Evolutionary conservation across 2,113 vertebrate genomes (phyloP).

Genomic region (Panurus biarmicus): DNA sequence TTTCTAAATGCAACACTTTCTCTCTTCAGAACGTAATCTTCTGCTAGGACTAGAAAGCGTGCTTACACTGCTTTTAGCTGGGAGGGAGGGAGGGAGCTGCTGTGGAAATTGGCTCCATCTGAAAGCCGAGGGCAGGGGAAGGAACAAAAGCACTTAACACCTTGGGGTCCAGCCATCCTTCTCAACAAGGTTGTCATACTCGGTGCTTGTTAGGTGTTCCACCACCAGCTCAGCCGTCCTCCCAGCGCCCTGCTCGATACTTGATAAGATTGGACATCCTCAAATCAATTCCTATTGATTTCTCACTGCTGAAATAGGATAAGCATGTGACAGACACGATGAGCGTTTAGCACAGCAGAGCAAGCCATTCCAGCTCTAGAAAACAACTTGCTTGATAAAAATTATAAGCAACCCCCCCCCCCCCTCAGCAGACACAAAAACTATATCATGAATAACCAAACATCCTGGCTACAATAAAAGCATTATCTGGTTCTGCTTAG

Average conservation of each 20-base stretch:
- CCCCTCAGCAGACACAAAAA: not conserved
- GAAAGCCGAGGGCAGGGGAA: not conserved
- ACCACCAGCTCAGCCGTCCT: slow-evolving; percentile 36
- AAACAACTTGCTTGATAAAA: not conserved
- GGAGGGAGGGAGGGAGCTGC: not conserved
- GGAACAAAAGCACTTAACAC: slow-evolving; percentile 11
- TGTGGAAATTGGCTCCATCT: slow-evolving; percentile 2
- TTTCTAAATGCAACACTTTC: slow-evolving; percentile 61
- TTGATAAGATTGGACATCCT: slow-evolving; percentile 70
- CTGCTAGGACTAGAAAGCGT: slow-evolving; percentile 13
- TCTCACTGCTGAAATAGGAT: slow-evolving; percentile 54
- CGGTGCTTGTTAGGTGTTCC: not conserved
- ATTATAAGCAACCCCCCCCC: not conserved
- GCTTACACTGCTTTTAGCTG: slow-evolving; percentile 8
- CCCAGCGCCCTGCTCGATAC: not conserved
- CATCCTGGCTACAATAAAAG: not conserved
- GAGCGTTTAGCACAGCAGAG: slow-evolving; percentile 29
- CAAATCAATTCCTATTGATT: slow-evolving; percentile 72
- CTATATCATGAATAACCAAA: not conserved
- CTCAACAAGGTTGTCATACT: slow-evolving; percentile 18
- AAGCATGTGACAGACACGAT: slow-evolving; percentile 50
- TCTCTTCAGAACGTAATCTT: slow-evolving; percentile 8
- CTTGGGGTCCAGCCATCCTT: not conserved
- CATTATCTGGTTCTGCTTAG: not conserved
- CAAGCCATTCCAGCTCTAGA: slow-evolving; percentile 15